Evolutionary conservation across 2,888 invertebrate genomes (phyloP).

Genomic region (Lordiphosa fenestrarum): DNA sequence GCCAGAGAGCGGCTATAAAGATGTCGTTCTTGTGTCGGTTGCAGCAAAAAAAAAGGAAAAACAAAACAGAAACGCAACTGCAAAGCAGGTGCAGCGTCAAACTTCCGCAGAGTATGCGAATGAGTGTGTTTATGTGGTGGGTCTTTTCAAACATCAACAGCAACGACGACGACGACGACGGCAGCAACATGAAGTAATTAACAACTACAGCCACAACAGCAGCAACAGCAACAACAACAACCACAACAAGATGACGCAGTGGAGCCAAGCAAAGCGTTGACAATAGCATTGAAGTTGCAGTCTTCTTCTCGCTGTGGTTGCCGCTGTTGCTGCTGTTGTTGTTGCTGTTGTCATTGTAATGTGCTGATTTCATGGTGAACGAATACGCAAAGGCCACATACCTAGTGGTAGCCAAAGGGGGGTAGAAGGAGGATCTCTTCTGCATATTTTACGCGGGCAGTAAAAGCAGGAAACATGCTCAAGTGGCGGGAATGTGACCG

Average conservation of each 20-base stretch:
- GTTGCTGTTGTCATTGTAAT: constrained; percentile 45
- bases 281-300: constrained; percentile 64
- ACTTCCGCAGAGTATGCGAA: constrained; percentile 67
- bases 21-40: constrained; percentile 49
- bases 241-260: constrained; percentile 49
- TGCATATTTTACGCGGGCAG: constrained; percentile 40
- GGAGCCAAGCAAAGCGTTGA: constrained; percentile 64
- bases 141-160: constrained; percentile 42
- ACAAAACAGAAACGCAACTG: constrained; percentile 48
- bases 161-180: constrained; percentile 41
- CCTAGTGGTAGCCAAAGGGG: constrained; percentile 41
- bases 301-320: constrained; percentile 7
- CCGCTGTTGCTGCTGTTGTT: constrained; percentile 19
- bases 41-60: constrained; percentile 7
- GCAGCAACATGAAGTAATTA: constrained; percentile 72
- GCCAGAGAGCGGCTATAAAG: constrained; percentile 56
- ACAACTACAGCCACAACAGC: constrained; percentile 58
- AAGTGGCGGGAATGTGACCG: constrained; percentile 63
- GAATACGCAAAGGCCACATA: constrained; percentile 57
- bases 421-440: constrained; percentile 26
- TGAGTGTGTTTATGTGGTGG: constrained; percentile 37
- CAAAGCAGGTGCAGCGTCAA: constrained; percentile 62
- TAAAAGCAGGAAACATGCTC: constrained; percentile 65
- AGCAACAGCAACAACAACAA: constrained; percentile 19
- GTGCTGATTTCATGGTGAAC: constrained; percentile 57